phyloP scores from a whole-genome alignment of 37 sponge, comb jelly and placozoan genomes.

The Aphrocallistes beatrix region DNA sequence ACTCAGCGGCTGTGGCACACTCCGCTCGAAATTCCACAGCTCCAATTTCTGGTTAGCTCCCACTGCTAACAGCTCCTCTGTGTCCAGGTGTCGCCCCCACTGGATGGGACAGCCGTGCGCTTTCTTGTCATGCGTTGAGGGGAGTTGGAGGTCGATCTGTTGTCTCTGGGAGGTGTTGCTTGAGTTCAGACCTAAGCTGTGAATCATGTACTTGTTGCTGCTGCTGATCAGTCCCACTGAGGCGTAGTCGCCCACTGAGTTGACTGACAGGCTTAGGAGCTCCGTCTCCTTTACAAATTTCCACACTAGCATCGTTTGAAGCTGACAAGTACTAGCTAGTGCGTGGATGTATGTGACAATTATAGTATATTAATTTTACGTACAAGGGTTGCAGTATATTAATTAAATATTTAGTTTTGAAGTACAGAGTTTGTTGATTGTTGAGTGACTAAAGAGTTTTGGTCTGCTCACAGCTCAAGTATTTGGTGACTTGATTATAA shows the following conservation, averaged over 20 bases:
- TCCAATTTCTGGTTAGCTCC: not conserved
- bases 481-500: too few species aligned
- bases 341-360: too few species aligned
- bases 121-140: not conserved
- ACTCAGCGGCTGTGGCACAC: not conserved
- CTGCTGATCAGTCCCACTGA: not conserved
- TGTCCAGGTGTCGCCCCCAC: not conserved
- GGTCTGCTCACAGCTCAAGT: too few species aligned
- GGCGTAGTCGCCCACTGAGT: not conserved
- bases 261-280: slow-evolving; percentile 10
- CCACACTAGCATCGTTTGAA: not conserved
- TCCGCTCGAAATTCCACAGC: not conserved
- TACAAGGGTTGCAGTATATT: too few species aligned
- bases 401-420: too few species aligned
- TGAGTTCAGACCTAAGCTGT: not conserved
- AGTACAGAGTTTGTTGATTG: too few species aligned
- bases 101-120: not conserved
- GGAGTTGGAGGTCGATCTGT: not conserved
- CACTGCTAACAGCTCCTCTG: not conserved
- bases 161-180: not conserved
- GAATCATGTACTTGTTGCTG: not conserved
- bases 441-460: too few species aligned
- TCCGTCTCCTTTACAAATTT: not conserved
- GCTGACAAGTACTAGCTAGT: too few species aligned
- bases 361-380: too few species aligned